Evolutionary conservation across 2,797 vertebrate species (phyloP).

Genomic region (Hydrolagus colliei): DNA sequence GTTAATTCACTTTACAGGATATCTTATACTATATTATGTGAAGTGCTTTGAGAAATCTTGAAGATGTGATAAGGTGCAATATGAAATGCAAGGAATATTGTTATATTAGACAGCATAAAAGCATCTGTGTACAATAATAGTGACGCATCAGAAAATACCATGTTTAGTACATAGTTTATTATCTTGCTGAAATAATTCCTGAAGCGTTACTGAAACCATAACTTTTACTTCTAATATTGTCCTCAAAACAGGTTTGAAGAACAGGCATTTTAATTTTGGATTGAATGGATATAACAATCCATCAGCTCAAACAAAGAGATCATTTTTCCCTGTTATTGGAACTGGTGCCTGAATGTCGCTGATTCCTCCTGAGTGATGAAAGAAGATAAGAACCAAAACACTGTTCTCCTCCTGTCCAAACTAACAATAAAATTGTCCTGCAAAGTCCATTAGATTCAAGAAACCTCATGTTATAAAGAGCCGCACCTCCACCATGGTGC

Average conservation of each 20-base stretch:
- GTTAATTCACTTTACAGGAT: too few relatives aligned
- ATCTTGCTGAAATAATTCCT: neutral
- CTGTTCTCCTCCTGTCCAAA: neutral
- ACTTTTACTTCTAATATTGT: neutral
- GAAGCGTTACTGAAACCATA: neutral
- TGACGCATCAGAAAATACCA: neutral
- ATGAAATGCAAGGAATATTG: too few relatives aligned
- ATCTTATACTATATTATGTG: too few relatives aligned
- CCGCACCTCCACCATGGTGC: neutral
- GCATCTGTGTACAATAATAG: neutral
- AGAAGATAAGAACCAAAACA: slow-evolving; percentile 1
- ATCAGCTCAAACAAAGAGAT: neutral
- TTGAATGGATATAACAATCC: neutral
- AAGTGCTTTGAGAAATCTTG: too few relatives aligned
- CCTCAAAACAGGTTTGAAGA: neutral
- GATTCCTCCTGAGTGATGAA: neutral
- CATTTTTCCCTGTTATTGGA: neutral
- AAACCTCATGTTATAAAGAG: neutral
- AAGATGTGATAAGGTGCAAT: too few relatives aligned
- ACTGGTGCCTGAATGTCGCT: slow-evolving; percentile 23
- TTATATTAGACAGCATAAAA: neutral
- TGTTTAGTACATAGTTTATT: neutral
- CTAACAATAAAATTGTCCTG: neutral
- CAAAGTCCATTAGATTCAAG: neutral
- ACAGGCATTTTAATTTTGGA: neutral